These are phyloP conservation scores for Oreochromis aureus DNA, from an alignment of 2,113 vertebrate species.

Conservation along the genomic window DNA sequence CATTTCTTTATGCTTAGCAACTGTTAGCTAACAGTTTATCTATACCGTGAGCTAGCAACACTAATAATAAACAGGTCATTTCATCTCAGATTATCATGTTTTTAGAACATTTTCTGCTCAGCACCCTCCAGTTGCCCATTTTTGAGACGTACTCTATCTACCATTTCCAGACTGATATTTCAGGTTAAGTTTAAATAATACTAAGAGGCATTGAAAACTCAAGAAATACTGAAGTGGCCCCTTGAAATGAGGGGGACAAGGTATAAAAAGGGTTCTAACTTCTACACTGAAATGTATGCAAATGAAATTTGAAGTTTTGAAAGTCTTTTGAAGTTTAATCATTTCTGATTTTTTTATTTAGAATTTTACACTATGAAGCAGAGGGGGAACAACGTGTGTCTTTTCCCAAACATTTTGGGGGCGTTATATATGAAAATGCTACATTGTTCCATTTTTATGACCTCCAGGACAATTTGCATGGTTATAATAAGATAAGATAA, in stretches of 20 bases:
- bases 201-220: not conserved
- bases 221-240: not conserved
- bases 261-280: not conserved
- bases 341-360: not conserved
- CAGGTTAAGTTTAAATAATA: not conserved
- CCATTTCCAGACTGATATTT: not conserved
- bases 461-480: not conserved
- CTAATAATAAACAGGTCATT: not conserved
- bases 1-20: not conserved
- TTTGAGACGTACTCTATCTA: rapidly evolving
- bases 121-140: not conserved
- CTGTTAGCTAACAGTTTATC: not conserved
- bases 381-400: not conserved
- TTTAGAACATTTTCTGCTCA: not conserved
- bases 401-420: not conserved
- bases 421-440: not conserved
- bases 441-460: not conserved
- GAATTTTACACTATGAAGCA: not conserved
- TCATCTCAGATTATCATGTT: not conserved
- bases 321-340: not conserved
- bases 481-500: not conserved
- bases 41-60: not conserved
- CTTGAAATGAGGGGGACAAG: not conserved
- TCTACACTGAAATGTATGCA: not conserved
- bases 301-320: not conserved